phyloP scores from a whole-genome alignment of 2,888 invertebrate genomes.

The Macaria notata region DNA sequence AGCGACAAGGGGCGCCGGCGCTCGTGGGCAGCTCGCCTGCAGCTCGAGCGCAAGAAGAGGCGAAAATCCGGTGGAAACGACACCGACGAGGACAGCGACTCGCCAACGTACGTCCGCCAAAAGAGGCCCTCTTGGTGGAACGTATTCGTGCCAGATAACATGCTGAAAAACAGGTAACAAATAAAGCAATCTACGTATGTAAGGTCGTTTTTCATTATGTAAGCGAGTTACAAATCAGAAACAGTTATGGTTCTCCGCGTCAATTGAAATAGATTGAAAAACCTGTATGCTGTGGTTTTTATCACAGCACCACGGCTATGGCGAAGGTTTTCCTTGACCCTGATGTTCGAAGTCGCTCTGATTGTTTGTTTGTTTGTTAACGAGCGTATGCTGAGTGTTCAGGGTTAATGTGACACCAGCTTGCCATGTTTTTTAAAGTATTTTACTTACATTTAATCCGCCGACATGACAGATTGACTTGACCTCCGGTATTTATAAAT shows the following conservation, averaged over 20 bases:
- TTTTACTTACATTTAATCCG: constrained; percentile 12
- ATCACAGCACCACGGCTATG: constrained; percentile 43
- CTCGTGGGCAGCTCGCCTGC: constrained; percentile 83
- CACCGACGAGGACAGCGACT: constrained; percentile 69
- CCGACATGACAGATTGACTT: constrained; percentile 30
- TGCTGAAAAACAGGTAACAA: constrained; percentile 85
- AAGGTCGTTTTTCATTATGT: constrained; percentile 9
- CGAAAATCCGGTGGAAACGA: constrained; percentile 79
- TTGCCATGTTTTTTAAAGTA: constrained; percentile 11
- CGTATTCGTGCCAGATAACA: constrained; percentile 90
- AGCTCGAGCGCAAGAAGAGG: constrained; percentile 78
- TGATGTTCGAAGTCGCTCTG: constrained; percentile 48
- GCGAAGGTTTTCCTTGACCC: constrained; percentile 71
- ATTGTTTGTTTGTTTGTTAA: constrained; percentile 61
- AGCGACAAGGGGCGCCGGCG: constrained; percentile 83
- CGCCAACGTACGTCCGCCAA: constrained; percentile 80
- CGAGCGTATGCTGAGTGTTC: constrained; percentile 44
- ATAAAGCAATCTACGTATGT: neutral
- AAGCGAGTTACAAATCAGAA: constrained; percentile 1
- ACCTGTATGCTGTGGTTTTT: constrained; percentile 33
- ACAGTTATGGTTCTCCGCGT: neutral
- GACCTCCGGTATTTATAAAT: constrained; percentile 27
- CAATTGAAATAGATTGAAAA: constrained; percentile 60
- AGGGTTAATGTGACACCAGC: constrained; percentile 41
- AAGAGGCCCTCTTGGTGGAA: constrained; percentile 95